Evolutionary conservation across 37 sponge, comb jelly and placozoan genomes (phyloP).

Genomic region (Haliclona indistincta): DNA sequence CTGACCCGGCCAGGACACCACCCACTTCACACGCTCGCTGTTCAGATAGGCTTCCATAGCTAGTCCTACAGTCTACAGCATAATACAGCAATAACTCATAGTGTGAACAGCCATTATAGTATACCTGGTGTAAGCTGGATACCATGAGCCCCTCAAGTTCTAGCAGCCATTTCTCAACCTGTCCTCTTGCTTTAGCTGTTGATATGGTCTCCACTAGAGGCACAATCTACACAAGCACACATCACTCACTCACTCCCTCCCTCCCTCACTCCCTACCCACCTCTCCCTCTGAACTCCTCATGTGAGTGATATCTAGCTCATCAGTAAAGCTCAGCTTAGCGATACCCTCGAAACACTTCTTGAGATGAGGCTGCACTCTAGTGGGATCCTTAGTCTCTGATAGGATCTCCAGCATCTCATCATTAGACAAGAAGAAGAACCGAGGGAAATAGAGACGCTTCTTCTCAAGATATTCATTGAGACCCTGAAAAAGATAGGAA

Average conservation of each 20-base stretch:
- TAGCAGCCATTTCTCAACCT: conserved; percentile 99
- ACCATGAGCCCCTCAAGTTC: conserved; percentile 95
- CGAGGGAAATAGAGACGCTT: conserved; percentile 98
- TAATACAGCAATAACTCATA: not conserved
- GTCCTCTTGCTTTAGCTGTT: conserved; percentile 97
- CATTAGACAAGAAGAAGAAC: conserved; percentile 99
- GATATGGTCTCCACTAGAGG: conserved; percentile 88
- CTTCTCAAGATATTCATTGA: conserved; percentile 99
- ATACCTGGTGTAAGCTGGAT: conserved; percentile 76
- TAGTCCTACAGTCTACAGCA: conserved; percentile 67
- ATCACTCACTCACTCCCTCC: no score
- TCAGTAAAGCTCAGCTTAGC: conserved; percentile 94
- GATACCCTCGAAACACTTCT: conserved; percentile 99
- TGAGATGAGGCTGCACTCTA: conserved; percentile 98
- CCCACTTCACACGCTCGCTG: conserved; percentile 87
- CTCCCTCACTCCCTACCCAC: no score
- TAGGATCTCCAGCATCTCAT: conserved; percentile 98
- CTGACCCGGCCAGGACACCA: conserved; percentile 92
- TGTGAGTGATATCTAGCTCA: conserved; percentile 97
- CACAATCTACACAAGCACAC: conserved; percentile 45
- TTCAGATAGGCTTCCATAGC: conserved; percentile 68
- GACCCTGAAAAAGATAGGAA: conserved; percentile 52
- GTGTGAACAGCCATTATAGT: not conserved
- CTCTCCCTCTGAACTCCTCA: conserved; percentile 97
- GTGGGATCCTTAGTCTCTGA: conserved; percentile 99